A percentile compares a stretch with the other conserved stretches of the same genome.
These are phyloP conservation scores for Gasterosteus nipponicus DNA, from an alignment of 2,113 vertebrate species.

Conservation along the genomic window DNA sequence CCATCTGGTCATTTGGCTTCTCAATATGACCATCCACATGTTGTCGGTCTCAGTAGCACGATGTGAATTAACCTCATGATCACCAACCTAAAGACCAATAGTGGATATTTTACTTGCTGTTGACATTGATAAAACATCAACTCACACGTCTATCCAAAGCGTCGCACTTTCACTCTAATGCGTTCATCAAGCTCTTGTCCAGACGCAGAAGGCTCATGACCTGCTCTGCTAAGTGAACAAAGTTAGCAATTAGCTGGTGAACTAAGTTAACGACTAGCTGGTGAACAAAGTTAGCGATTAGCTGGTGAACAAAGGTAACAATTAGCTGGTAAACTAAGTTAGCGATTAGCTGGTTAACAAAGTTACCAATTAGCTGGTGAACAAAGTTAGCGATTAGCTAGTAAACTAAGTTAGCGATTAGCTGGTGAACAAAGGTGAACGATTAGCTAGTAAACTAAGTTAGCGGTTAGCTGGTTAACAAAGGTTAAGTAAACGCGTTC, in stretches of 20 bases:
- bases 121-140: not conserved
- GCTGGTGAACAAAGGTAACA: not conserved
- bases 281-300: no score
- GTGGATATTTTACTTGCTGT: not conserved
- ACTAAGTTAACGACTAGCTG: no score
- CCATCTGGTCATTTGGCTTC: slow-evolving; percentile 65
- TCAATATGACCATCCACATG: slow-evolving; percentile 57
- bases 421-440: not conserved
- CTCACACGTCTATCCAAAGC: not conserved
- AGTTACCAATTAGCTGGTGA: not conserved
- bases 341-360: not conserved
- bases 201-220: not conserved
- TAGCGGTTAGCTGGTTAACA: no score
- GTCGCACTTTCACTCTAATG: not conserved
- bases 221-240: not conserved
- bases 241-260: no score
- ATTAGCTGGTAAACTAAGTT: no score
- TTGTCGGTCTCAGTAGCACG: slow-evolving; percentile 14
- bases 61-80: slow-evolving; percentile 43
- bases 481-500: no score
- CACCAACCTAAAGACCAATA: slow-evolving; percentile 2
- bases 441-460: no score
- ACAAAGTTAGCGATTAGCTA: no score
- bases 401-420: no score
- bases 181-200: not conserved